Conservation (phyloP, 1,140 invertebrate species). For the Nasonia longicornis region DNA sequence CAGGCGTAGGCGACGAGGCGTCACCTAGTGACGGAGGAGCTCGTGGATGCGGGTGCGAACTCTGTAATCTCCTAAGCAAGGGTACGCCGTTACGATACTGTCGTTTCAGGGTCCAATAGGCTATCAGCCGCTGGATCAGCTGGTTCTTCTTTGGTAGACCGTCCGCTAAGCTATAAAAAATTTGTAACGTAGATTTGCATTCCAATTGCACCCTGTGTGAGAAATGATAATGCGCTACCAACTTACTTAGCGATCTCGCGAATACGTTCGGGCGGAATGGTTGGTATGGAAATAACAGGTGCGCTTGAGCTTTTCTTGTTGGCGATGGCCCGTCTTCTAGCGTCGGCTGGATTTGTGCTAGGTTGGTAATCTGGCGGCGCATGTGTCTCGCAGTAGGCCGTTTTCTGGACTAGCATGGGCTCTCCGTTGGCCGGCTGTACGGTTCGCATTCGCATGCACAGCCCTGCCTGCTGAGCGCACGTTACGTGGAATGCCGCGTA, state of each 20-base stretch:
- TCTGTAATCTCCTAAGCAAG: constrained; percentile 87
- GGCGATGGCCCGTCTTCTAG: constrained; percentile 76
- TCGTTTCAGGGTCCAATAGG: constrained; percentile 96
- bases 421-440: constrained; percentile 79
- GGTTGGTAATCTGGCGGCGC: constrained; percentile 82
- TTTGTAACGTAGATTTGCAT: not conserved
- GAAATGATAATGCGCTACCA: not conserved
- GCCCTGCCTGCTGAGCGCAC: constrained; percentile 96
- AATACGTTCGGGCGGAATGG: constrained; percentile 90
- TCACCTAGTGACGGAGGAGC: constrained; percentile 65
- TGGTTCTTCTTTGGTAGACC: constrained; percentile 82
- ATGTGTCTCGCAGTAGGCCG: constrained; percentile 95
- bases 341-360: constrained; percentile 66
- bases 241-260: constrained; percentile 81
- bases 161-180: constrained; percentile 61
- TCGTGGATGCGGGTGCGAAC: constrained; percentile 74
- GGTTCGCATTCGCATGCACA: constrained; percentile 97
- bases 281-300: constrained; percentile 93
- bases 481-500: constrained; percentile 99
- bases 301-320: constrained; percentile 88
- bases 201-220: not conserved
- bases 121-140: constrained; percentile 89
- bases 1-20: constrained; percentile 65
- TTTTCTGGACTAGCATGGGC: constrained; percentile 90
- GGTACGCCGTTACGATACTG: constrained; percentile 97